phyloP scores from a whole-genome alignment of 2,888 invertebrate genomes.

The Stenoptilia bipunctidactyla region DNA sequence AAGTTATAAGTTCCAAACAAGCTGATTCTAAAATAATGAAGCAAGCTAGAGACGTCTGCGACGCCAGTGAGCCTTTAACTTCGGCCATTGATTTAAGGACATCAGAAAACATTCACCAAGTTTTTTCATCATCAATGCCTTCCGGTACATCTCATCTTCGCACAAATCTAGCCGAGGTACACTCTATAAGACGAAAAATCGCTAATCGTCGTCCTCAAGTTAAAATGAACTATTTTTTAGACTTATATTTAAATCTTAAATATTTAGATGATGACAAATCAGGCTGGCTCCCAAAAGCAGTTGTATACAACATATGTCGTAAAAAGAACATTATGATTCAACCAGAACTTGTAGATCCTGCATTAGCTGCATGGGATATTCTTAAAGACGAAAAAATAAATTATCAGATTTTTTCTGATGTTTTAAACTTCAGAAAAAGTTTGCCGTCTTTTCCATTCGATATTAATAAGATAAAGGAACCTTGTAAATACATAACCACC shows the following conservation, averaged over 20 bases:
- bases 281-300: conserved; percentile 52
- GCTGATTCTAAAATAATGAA: conserved; percentile 31
- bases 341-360: conserved; percentile 53
- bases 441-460: conserved; percentile 50
- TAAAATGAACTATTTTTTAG: conserved; percentile 26
- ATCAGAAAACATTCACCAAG: too few species aligned
- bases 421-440: conserved; percentile 53
- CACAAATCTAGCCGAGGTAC: too few species aligned
- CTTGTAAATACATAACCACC: conserved; percentile 45
- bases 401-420: conserved; percentile 58
- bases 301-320: conserved; percentile 50
- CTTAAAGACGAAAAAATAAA: conserved; percentile 52
- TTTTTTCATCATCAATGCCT: too few species aligned
- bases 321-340: conserved; percentile 53
- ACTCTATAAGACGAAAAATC: conserved; percentile 33
- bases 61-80: too few species aligned
- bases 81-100: too few species aligned
- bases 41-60: too few species aligned
- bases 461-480: conserved; percentile 34
- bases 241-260: conserved; percentile 39
- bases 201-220: conserved; percentile 34
- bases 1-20: conserved; percentile 43
- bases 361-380: conserved; percentile 53
- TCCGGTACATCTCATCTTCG: too few species aligned
- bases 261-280: conserved; percentile 37